Percentiles rank a stretch among this genome's conserved stretches.
These are phyloP conservation scores for Alviniconcha strummeri DNA, from an alignment of 2,888 invertebrate genomes.

Conservation along the genomic window DNA sequence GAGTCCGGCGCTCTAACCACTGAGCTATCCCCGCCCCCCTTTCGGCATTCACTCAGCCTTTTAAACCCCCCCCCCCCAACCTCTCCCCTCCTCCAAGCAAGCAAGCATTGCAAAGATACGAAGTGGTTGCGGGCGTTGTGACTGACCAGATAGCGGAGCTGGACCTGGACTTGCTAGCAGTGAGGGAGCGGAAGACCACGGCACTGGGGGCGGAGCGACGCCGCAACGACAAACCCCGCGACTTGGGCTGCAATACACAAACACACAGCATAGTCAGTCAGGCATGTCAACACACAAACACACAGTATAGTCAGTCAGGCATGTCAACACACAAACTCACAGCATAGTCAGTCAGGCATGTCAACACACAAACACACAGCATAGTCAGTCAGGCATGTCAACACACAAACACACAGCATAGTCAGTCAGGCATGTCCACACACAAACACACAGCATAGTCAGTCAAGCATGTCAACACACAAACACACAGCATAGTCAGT, in stretches of 20 bases:
- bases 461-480: neutral
- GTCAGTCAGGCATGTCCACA: neutral
- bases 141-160: conserved; percentile 45
- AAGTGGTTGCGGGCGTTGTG: too few relatives aligned
- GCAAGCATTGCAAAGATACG: neutral
- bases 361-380: neutral
- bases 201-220: conserved; percentile 66
- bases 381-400: neutral
- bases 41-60: too few relatives aligned
- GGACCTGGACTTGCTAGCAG: conserved; percentile 41
- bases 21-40: too few relatives aligned
- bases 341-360: neutral
- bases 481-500: neutral
- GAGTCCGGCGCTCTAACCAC: too few relatives aligned
- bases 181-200: conserved; percentile 38
- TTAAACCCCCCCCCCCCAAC: neutral
- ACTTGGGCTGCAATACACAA: conserved; percentile 27
- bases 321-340: neutral
- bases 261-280: neutral
- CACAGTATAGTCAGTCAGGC: neutral
- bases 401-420: neutral
- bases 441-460: neutral
- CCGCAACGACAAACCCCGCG: conserved; percentile 44
- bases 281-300: neutral
- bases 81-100: neutral